Percentiles rank a stretch among this genome's conserved stretches.
These are phyloP conservation scores for Habroteleia sp. DNA, from an alignment of 2,888 invertebrate genomes.

Conservation along the genomic window DNA sequence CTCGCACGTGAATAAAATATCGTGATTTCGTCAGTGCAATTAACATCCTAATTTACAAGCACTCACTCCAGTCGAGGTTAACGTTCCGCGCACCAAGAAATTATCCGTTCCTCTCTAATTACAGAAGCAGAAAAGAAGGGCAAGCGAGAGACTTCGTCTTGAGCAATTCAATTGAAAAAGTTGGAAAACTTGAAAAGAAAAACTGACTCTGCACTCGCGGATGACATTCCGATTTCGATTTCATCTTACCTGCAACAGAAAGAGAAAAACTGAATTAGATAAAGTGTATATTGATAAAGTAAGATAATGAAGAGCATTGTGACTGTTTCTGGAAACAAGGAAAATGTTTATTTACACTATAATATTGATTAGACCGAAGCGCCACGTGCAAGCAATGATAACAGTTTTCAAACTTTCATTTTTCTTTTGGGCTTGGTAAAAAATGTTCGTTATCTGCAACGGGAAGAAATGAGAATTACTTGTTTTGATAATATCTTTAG, in stretches of 20 bases:
- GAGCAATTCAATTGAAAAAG: background rate
- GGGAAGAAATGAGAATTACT: background rate
- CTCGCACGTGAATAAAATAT: constrained; percentile 41
- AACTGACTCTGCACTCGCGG: too few relatives aligned
- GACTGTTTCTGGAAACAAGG: background rate
- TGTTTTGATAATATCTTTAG: background rate
- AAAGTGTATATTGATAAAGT: background rate
- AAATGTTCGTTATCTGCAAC: too few relatives aligned
- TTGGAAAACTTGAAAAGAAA: background rate
- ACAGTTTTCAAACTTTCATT: background rate
- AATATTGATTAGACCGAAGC: background rate
- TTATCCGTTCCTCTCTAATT: constrained; percentile 1
- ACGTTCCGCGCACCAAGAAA: background rate
- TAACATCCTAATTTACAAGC: constrained; percentile 32
- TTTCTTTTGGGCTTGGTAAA: too few relatives aligned
- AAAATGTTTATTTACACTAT: constrained; percentile 1
- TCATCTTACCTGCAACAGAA: constrained; percentile 42
- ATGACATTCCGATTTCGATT: background rate
- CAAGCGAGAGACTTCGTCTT: background rate
- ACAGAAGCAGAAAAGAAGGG: background rate
- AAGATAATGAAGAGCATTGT: background rate
- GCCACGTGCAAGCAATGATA: background rate
- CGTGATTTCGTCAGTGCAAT: constrained; percentile 35
- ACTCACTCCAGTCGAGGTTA: constrained; percentile 2
- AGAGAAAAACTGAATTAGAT: constrained; percentile 5